Evolutionary conservation across 1,140 invertebrate species (phyloP).

Genomic region (Ectropis grisescens): DNA sequence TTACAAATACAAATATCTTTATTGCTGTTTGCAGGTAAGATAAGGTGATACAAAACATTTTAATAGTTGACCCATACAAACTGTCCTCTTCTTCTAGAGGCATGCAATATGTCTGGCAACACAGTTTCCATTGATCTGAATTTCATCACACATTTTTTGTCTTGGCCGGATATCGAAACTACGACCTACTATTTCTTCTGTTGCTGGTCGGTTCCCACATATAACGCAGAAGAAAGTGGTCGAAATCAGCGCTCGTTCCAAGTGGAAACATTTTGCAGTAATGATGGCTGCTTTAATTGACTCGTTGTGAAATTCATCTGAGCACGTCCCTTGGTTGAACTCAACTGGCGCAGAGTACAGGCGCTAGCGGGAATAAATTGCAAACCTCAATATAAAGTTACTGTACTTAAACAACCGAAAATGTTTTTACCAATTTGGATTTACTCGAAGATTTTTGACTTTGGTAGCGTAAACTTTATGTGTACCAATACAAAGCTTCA

Average conservation of each 20-base stretch:
- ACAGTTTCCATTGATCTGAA: too few relatives aligned
- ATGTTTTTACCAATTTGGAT: too few relatives aligned
- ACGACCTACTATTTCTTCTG: too few relatives aligned
- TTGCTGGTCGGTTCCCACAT: too few relatives aligned
- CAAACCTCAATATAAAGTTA: background rate
- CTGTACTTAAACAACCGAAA: background rate
- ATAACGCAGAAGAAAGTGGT: constrained; percentile 3
- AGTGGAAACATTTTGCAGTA: constrained; percentile 24
- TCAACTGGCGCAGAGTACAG: constrained; percentile 3
- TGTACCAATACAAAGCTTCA: background rate
- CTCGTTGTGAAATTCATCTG: constrained; percentile 29
- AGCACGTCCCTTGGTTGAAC: constrained; percentile 3
- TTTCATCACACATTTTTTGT: too few relatives aligned
- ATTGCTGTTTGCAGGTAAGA: too few relatives aligned
- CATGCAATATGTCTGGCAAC: too few relatives aligned
- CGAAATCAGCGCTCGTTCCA: constrained; percentile 8
- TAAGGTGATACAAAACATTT: too few relatives aligned
- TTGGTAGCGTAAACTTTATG: background rate
- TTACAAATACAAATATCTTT: too few relatives aligned
- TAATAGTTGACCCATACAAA: too few relatives aligned
- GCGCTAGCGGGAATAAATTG: constrained; percentile 9
- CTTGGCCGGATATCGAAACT: too few relatives aligned
- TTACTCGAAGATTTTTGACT: background rate
- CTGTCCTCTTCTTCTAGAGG: too few relatives aligned
- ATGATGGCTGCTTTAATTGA: constrained; percentile 37